phyloP scores from a whole-genome alignment of 2,888 invertebrate genomes.

The Meganola albula region DNA sequence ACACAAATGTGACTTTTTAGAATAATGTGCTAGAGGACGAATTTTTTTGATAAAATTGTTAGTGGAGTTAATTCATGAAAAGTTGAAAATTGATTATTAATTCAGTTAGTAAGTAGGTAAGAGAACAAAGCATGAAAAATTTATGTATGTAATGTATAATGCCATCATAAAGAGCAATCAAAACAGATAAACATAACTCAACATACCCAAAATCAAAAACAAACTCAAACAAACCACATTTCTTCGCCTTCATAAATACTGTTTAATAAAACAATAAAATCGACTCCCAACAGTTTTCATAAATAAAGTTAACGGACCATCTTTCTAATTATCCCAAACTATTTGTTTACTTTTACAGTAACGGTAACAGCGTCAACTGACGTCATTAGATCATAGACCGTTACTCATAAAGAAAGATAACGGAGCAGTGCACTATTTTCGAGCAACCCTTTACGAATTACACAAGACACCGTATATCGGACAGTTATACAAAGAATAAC shows the following conservation, averaged over 20 bases:
- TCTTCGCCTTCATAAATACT: too few relatives aligned
- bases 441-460: constrained; percentile 70
- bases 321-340: constrained; percentile 54
- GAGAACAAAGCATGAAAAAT: too few relatives aligned
- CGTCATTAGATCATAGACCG: constrained; percentile 44
- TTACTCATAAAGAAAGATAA: constrained; percentile 56
- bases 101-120: too few relatives aligned
- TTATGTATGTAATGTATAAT: too few relatives aligned
- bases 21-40: too few relatives aligned
- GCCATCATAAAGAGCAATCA: too few relatives aligned
- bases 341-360: constrained; percentile 34
- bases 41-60: too few relatives aligned
- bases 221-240: too few relatives aligned
- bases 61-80: too few relatives aligned
- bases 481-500: constrained; percentile 62
- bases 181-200: too few relatives aligned
- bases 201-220: neutral
- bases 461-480: constrained; percentile 66
- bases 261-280: constrained; percentile 8
- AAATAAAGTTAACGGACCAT: constrained; percentile 28
- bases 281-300: constrained; percentile 13
- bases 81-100: too few relatives aligned
- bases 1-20: constrained; percentile 29
- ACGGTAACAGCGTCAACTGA: constrained; percentile 25
- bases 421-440: constrained; percentile 61